Evolutionary conservation across 2,113 vertebrate species (phyloP).

Genomic region (Otus sunia): DNA sequence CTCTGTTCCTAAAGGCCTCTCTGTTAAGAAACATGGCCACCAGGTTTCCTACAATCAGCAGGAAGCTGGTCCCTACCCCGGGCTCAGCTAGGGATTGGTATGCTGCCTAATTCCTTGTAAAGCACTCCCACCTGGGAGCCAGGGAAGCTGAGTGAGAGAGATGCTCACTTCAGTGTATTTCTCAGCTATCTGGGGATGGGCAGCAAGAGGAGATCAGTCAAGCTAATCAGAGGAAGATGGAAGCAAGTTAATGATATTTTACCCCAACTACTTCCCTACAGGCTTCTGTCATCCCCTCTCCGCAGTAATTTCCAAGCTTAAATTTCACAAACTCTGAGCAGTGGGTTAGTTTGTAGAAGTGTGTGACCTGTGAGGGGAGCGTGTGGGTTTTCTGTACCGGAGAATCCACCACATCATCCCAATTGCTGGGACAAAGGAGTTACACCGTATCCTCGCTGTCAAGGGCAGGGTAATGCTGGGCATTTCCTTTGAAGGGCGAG

Average conservation of each 20-base stretch:
- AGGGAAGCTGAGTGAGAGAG: fast-evolving
- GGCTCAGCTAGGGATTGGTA: fast-evolving
- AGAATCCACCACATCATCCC: fast-evolving
- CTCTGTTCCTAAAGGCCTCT: fast-evolving
- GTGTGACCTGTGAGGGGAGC: fast-evolving
- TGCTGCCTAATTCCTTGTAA: neutral
- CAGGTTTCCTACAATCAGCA: fast-evolving
- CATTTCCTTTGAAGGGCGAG: neutral
- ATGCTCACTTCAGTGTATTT: neutral
- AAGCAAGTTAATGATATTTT: neutral
- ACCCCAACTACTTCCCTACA: neutral
- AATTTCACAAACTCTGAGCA: fast-evolving
- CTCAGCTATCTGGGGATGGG: neutral
- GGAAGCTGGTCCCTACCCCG: neutral
- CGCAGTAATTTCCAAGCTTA: neutral
- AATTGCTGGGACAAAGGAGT: fast-evolving
- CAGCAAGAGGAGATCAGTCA: neutral
- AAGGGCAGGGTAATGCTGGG: too few species aligned
- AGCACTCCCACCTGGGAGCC: neutral
- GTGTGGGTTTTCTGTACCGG: fast-evolving
- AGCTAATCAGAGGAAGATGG: neutral
- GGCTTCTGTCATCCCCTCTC: neutral
- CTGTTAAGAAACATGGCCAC: fast-evolving
- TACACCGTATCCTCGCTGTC: fast-evolving
- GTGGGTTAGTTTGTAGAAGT: fast-evolving